phyloP scores from a whole-genome alignment of 2,888 invertebrate species.

The Agelastica alni region DNA sequence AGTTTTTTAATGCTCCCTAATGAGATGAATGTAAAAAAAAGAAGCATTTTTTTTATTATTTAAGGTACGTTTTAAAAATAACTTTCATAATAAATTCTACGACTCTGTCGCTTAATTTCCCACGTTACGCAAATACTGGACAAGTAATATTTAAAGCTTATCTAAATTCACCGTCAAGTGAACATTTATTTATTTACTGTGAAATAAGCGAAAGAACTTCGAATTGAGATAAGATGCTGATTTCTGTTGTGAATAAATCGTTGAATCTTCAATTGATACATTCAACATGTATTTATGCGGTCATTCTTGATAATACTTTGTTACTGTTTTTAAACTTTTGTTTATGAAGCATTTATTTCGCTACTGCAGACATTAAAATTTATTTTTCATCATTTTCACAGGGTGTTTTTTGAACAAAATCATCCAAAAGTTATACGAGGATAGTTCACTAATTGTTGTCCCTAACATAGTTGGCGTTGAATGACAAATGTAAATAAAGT shows the following conservation, averaged over 20 bases:
- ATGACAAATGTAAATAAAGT: too few species aligned
- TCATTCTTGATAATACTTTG: slow-evolving; percentile 6
- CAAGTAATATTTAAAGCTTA: slow-evolving; percentile 47
- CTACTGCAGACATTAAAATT: too few species aligned
- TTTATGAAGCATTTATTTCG: background rate
- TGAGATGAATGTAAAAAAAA: too few species aligned
- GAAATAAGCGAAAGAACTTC: slow-evolving; percentile 35
- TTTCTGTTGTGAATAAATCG: slow-evolving; percentile 29
- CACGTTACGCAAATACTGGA: slow-evolving; percentile 33
- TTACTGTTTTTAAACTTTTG: background rate
- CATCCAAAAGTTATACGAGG: too few species aligned
- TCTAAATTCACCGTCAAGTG: slow-evolving; percentile 46
- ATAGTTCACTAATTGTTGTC: too few species aligned
- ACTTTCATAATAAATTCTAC: too few species aligned
- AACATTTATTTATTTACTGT: slow-evolving; percentile 40
- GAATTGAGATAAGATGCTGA: slow-evolving; percentile 39
- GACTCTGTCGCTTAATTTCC: slow-evolving; percentile 11
- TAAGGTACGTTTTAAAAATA: too few species aligned
- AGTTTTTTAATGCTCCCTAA: too few species aligned
- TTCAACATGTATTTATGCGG: slow-evolving; percentile 27
- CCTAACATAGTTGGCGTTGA: too few species aligned
- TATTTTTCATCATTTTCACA: too few species aligned
- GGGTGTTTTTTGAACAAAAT: too few species aligned
- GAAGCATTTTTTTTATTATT: too few species aligned
- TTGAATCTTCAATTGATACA: slow-evolving; percentile 32